Conservation (phyloP, 2,797 vertebrate species). For the Knipowitschia caucasica region DNA sequence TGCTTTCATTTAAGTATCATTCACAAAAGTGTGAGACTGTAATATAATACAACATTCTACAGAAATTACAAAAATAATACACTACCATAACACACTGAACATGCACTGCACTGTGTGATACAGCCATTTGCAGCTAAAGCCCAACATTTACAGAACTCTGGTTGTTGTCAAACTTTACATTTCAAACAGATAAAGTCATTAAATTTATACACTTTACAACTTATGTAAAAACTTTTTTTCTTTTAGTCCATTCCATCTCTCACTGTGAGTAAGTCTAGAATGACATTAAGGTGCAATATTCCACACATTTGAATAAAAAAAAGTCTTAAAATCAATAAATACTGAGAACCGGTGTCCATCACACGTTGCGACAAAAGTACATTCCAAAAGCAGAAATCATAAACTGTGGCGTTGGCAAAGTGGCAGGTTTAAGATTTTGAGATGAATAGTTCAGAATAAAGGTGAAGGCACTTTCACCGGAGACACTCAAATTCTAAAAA, state of each 20-base stretch:
- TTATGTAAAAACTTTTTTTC: slow-evolving; percentile 42
- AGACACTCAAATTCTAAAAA: slow-evolving; percentile 35
- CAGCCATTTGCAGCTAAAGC: slow-evolving; percentile 50
- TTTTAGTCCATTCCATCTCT: slow-evolving; percentile 35
- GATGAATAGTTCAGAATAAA: slow-evolving; percentile 22
- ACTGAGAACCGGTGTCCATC: slow-evolving; percentile 33
- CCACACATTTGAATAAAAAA: slow-evolving; percentile 11
- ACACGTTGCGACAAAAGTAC: slow-evolving; percentile 5
- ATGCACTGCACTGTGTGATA: slow-evolving; percentile 45
- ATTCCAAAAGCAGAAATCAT: slow-evolving; percentile 21
- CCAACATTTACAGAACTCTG: slow-evolving; percentile 59
- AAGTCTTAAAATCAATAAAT: slow-evolving; percentile 60
- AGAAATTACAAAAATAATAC: slow-evolving; percentile 69
- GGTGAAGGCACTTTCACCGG: slow-evolving; percentile 59
- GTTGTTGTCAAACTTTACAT: slow-evolving; percentile 56
- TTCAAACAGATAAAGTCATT: slow-evolving; percentile 24
- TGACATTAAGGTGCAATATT: slow-evolving; percentile 62
- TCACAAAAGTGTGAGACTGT: slow-evolving; percentile 51
- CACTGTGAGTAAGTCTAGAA: slow-evolving; percentile 30
- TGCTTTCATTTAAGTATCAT: slow-evolving; percentile 49
- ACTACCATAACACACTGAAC: slow-evolving; percentile 56
- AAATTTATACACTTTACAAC: slow-evolving; percentile 70
- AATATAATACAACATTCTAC: slow-evolving; percentile 71
- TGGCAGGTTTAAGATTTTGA: slow-evolving; percentile 10
- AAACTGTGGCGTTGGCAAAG: slow-evolving; percentile 26